Evolutionary conservation across 2,888 invertebrate species (phyloP), one percentile per base, ranked within the genome.

Genomic region (Leistus spinibarbis): DNA sequence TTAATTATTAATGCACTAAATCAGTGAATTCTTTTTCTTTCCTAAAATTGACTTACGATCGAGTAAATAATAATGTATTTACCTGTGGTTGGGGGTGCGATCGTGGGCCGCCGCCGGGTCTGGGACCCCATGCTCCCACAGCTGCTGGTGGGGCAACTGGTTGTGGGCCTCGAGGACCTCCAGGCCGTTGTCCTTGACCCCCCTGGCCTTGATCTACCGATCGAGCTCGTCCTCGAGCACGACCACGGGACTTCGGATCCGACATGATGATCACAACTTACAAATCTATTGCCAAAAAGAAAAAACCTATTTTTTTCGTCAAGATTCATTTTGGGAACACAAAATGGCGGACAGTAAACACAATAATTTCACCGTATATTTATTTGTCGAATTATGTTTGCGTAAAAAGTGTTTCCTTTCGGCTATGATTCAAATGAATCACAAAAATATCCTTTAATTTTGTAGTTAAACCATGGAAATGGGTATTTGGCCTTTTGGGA

Each of bases 51-150:
- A n/a, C n/a, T n/a, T n/a, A n/a, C n/a, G n/a, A n/a, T n/a, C n/a
- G n/a, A n/a, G n/a, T n/a, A n/a, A n/a, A n/a, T n/a, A n/a, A 13
- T 53, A 57, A 86, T 0, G 85, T 82, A 0, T 86, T 86, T 2
- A 86, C 86, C 76, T 85, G 86, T 1, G 86, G 86, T 17, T 54
- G 68, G 40, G 76, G 76, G n/a, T n/a, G n/a, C n/a, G n/a, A n/a
- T 24, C 72, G 70, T 0, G 75, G 76, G 27, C 68, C 77, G 56
- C 71, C 74, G 19, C 71, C 78, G 16, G 78, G 78, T 19, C 76
- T 79, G 75, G 86, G 82, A 65, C 85, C 5, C 80, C 81, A 80
- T 54, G 80, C 79, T 65, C 79, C 79, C 60, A 78, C 76, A 0
- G 79, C 75, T 0, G 76, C 67, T n/a, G 54, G 56, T 16, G 13